Conservation (phyloP, 2,888 invertebrate species). For the Trachelus stipa region DNA sequence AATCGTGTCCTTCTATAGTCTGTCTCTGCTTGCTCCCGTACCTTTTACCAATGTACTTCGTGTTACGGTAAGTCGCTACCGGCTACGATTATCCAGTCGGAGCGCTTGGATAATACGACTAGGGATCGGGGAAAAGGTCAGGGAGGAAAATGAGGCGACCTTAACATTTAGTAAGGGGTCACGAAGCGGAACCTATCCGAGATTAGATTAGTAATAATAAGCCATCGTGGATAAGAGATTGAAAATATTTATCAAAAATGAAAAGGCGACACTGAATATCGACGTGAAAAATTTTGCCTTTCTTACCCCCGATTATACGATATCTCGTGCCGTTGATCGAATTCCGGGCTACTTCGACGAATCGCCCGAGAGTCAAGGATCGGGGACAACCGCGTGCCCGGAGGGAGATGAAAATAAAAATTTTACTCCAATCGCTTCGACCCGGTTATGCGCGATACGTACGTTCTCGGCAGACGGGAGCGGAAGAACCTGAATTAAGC, state of each 20-base stretch:
- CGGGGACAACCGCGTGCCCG: neutral
- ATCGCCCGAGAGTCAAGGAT: neutral
- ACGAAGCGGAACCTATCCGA: neutral
- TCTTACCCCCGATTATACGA: neutral
- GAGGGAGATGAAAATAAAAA: neutral
- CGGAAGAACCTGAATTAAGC: neutral
- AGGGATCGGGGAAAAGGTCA: neutral
- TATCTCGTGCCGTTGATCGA: neutral
- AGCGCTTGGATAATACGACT: neutral
- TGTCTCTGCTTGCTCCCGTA: neutral
- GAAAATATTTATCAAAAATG: neutral
- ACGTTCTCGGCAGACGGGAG: neutral
- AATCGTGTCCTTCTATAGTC: slow-evolving; percentile 16
- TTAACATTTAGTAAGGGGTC: neutral
- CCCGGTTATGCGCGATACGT: neutral
- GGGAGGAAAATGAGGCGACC: neutral
- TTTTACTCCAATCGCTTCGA: neutral
- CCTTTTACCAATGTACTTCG: neutral
- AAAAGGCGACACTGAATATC: neutral
- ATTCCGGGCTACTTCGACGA: neutral
- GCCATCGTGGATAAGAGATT: neutral
- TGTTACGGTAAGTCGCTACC: neutral
- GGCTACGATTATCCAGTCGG: neutral
- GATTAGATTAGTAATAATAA: neutral
- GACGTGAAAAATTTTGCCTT: neutral